phyloP scores from a whole-genome alignment of 37 sponge, comb jelly and placozoan species.

The Mnemiopsis leidyi region DNA sequence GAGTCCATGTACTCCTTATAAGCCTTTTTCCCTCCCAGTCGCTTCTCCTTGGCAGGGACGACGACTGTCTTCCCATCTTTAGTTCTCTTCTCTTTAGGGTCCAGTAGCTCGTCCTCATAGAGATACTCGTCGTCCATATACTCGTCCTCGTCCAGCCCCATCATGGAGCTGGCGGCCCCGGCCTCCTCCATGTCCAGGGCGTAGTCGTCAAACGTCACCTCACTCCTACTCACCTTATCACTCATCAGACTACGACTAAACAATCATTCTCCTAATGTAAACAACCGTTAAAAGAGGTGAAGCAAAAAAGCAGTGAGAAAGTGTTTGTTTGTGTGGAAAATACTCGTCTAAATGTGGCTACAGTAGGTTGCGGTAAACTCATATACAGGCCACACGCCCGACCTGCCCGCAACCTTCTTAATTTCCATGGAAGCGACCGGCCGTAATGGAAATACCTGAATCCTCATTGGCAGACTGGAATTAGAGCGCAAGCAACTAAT shows the following conservation, averaged over 20 bases:
- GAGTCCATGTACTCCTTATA: constrained; percentile 65
- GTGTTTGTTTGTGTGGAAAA: not conserved
- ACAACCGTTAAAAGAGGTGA: not conserved
- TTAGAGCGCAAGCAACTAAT: constrained; percentile 3
- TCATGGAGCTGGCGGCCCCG: not conserved
- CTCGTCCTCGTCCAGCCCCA: constrained; percentile 23
- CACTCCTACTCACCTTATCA: constrained; percentile 8
- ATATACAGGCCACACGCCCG: not conserved
- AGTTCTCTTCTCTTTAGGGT: not conserved
- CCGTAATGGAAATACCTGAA: not conserved
- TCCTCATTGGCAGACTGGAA: not conserved
- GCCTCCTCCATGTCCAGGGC: constrained; percentile 20
- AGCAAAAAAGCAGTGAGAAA: not conserved
- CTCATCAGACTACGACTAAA: not conserved
- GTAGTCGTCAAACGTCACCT: constrained; percentile 37
- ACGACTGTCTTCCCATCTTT: constrained; percentile 26
- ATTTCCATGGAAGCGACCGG: not conserved
- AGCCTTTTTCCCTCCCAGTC: constrained; percentile 61
- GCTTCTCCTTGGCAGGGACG: constrained; percentile 57
- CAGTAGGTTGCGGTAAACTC: not conserved
- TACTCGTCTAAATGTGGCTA: not conserved
- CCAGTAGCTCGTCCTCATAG: constrained; percentile 63
- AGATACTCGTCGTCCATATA: constrained; percentile 43
- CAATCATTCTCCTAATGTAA: not conserved
- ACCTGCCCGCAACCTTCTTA: not conserved